phyloP scores from a whole-genome alignment of 2,797 vertebrate genomes.

The Hybognathus amarus region DNA sequence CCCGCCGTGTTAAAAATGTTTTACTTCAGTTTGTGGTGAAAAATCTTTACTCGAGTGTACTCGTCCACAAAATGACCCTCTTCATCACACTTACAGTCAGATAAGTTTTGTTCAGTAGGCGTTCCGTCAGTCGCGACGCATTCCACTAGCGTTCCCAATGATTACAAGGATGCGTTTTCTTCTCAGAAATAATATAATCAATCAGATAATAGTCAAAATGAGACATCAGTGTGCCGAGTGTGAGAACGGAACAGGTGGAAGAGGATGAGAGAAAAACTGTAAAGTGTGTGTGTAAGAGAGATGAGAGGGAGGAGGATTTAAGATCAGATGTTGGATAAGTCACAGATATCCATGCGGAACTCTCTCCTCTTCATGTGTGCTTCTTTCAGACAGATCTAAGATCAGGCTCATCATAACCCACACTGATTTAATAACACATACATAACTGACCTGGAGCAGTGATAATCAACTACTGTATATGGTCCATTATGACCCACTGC shows the following conservation, averaged over 20 bases:
- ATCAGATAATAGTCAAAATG: not conserved
- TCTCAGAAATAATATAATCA: not conserved
- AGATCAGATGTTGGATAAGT: slow-evolving; percentile 48
- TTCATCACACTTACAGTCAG: not conserved
- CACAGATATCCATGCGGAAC: slow-evolving; percentile 46
- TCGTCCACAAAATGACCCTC: not conserved
- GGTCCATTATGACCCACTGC: not conserved
- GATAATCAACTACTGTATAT: not conserved
- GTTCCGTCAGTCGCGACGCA: not conserved
- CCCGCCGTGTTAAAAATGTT: not conserved
- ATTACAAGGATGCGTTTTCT: not conserved
- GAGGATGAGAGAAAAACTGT: slow-evolving; percentile 22
- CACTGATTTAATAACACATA: not conserved
- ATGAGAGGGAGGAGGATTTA: not conserved
- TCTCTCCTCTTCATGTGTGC: slow-evolving; percentile 44
- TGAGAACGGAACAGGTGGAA: slow-evolving; percentile 20
- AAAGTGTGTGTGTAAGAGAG: not conserved
- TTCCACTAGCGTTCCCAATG: not conserved
- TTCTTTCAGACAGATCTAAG: slow-evolving; percentile 50
- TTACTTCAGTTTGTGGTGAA: not conserved
- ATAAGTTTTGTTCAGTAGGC: not conserved
- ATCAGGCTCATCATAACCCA: not conserved
- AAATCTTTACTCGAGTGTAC: not conserved
- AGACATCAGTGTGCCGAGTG: not conserved
- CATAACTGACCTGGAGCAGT: slow-evolving; percentile 1